Evolutionary conservation across 1,140 invertebrate genomes (phyloP), one percentile per base, ranked within the genome.

Genomic region (Brachionus calyciflorus): DNA sequence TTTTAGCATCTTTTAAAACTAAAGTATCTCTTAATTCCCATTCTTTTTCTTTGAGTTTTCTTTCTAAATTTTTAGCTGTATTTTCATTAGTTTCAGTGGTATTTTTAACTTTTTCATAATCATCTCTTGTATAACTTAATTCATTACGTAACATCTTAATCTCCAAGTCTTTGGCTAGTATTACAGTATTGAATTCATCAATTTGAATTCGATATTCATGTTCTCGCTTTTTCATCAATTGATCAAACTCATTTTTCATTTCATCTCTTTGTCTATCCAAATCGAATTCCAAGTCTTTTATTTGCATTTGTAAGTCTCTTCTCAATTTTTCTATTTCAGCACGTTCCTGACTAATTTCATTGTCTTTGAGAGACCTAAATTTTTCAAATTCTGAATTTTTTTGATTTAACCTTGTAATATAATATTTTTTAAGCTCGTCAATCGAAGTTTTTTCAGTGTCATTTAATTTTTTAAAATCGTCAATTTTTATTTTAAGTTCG

Each of bases 351-450:
- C 80, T 57, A 12, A 84, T 44, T 77, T 84, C 82, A 10, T 53
- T 53, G 79, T 84, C 82, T 78, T 84, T 84, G 14, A 63, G 77
- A 76, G 79, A 80, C 80, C 80, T 82, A 78, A 80, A 85, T 5
- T 82, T 60, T 65, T 84, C 83, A 51, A 85, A 78, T 73, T 84
- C 83, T 33, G 78, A 76, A 70, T 85, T 82, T 78, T 84, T 85
- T 70, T 84, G 82, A 63, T 81, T 79, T 7, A 85, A 78, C 51
- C 83, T 79, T 14, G 81, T 80, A 77, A 84, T 82, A 78, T 84
- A 84, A 70, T 82, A 81, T 12, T 79, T 77, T 65, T 83, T 82
- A n/a, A 84, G 77, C 48, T 85, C 82, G 70, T 82, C 81, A 68
- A 80, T 77, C 3, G 78, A 78, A 19, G 81, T 79, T 49, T 78